Evolutionary conservation across 1,140 invertebrate genomes (phyloP).

Genomic region (Leptestheria dahalacensis): DNA sequence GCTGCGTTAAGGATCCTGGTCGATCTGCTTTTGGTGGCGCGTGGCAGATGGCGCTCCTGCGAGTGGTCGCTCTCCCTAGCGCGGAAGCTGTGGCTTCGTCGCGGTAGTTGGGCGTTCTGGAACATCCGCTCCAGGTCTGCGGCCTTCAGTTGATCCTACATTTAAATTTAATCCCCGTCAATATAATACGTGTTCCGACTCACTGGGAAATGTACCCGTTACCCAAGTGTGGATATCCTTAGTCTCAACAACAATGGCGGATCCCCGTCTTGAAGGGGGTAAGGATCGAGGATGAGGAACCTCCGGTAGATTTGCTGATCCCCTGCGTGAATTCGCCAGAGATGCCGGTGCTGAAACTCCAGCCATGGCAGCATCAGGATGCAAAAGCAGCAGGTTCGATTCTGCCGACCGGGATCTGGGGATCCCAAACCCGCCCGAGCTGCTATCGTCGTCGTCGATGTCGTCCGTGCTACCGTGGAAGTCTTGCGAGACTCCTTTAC

Average conservation of each 20-base stretch:
- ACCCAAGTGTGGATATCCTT: background rate
- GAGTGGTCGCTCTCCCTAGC: background rate
- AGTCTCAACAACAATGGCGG: background rate
- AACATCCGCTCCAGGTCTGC: background rate
- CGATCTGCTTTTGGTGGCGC: background rate
- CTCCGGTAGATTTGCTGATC: slow-evolving; percentile 2
- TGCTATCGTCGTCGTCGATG: background rate
- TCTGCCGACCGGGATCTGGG: slow-evolving; percentile 12
- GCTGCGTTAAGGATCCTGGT: background rate
- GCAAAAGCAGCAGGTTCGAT: slow-evolving; percentile 2
- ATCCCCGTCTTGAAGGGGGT: slow-evolving; percentile 11
- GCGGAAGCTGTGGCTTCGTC: slow-evolving; percentile 3
- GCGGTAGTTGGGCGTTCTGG: background rate
- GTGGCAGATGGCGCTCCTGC: background rate
- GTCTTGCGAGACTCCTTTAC: background rate
- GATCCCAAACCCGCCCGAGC: background rate
- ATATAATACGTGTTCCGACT: background rate
- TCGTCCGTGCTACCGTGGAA: background rate
- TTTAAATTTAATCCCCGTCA: background rate
- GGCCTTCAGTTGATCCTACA: background rate
- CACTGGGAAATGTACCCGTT: background rate
- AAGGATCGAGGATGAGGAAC: background rate
- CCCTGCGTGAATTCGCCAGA: slow-evolving; percentile 6
- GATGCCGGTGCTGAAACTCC: slow-evolving; percentile 12
- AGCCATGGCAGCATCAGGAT: background rate